Base-by-base conservation (phyloP, 1,140 invertebrate species). In the Drosophila micromelanica region DNA sequence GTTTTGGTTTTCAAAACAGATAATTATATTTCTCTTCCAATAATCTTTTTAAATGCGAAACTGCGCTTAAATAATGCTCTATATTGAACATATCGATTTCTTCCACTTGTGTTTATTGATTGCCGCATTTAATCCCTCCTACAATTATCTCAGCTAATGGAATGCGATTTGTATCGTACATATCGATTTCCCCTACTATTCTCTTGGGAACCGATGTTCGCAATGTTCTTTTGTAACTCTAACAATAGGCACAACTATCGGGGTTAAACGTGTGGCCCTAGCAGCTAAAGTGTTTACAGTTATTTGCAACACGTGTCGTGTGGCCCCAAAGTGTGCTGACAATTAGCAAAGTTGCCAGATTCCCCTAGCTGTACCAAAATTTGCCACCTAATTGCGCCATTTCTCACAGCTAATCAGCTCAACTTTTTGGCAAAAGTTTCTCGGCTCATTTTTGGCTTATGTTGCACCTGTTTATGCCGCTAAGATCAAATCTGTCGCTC, bases 361-460 rank as follows among this genome's bases (percentile, higher is more conserved):
- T 43, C 8, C 35, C n/a, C 20, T 20, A 23, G 57, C 68, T 43
- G 27, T 27, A 42, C 49, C 38, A 51, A 55, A 51, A 43, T 40
- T 45, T 38, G 27, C 61, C 64, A 61, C 54, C 77, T 84, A 80
- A 84, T 80, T 86, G 73, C 64, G 72, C 70, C 73, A 84, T 77
- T 86, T 80, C 69, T 86, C 56, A 48, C 73, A 69, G 81, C 80
- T 77, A 80, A 84, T 80, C 78, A 80, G 73, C 43, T 57, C 15
- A 76, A 76, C 57, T 60, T 76, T 64, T 63, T 30, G 46, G 20
- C 27, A 27, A 32, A 65, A 56, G 54, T 38, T 59, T 60, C 37
- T 43, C 20, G 61, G 46, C 32, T 27, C 49, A 40, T 42, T 55
- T 45, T 35, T 3, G 8, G 40, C 35, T 32, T 43, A 32, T 37